Evolutionary conservation across 1,140 invertebrate species (phyloP), one percentile per base, ranked within the genome.

Genomic region (Hylyphantes graminicola): DNA sequence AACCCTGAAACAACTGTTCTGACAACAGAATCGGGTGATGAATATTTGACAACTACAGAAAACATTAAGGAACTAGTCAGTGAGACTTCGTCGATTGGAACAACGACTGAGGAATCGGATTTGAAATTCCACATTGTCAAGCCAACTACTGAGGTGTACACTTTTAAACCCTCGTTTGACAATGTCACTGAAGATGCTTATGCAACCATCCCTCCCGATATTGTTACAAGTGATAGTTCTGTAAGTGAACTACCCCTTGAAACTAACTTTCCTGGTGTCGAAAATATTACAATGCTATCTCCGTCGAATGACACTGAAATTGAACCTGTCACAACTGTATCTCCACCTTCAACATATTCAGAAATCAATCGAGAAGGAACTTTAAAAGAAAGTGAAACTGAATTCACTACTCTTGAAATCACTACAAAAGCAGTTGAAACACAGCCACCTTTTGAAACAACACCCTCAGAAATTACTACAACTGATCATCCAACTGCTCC

Each of bases 131-230:
- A 81, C 21, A 61, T 81, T 50, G 48, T n/a, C 7, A 50, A 63
- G 11, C 53, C 67, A 15, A 70, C 79, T 12, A 81, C 79, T 13
- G 79, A 81, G 63, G 21, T 81, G 7, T 81, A 81, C 53, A 73
- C 79, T 17, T n/a, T 72, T 19, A 70, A 63, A 19, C 19, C 65
- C 21, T 15, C 61, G 9, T 13, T 15, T 81, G 79, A 81, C 10
- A 63, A 72, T 53, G 11, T 13, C 7, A 74, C 72, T 57, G 72
- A 63, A 12, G 11, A 51, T 35, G 7, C 15, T 53, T n/a, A n/a
- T 9, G 65, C 76, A 13, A 78, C 76, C 21, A 48, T 48, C 0
- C 15, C n/a, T 10, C 5, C 10, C 17, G 35, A 51, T 13, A 51
- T 61, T 61, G 59, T 51, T n/a, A 1, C 21, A 17, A 63, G 48